Evolutionary conservation across 1,140 invertebrate species (phyloP).

Genomic region (Asobara japonica): DNA sequence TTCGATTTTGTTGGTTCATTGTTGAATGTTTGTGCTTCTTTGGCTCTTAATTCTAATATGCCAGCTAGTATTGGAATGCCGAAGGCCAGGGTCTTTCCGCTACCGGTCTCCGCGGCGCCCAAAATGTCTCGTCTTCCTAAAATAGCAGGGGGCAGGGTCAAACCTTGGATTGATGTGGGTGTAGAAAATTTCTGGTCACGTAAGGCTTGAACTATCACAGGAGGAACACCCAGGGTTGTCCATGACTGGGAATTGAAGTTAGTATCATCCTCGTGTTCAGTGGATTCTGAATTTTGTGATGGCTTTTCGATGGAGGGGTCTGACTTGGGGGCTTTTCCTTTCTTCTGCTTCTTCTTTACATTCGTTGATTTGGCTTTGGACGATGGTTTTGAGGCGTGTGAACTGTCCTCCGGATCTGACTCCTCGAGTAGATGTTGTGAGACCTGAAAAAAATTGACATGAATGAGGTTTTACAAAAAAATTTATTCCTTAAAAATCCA

Average conservation of each 20-base stretch:
- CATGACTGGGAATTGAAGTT: slow-evolving; percentile 73
- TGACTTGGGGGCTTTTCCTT: background rate
- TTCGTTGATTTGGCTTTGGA: background rate
- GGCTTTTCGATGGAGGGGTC: background rate
- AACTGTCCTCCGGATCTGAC: background rate
- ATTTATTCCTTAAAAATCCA: background rate
- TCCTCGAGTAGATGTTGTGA: background rate
- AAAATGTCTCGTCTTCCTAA: slow-evolving; percentile 87
- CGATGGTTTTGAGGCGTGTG: background rate
- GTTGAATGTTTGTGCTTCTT: slow-evolving; percentile 47
- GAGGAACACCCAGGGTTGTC: slow-evolving; percentile 76
- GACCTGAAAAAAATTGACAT: background rate
- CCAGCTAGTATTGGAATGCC: slow-evolving; percentile 90
- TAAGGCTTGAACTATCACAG: slow-evolving; percentile 78
- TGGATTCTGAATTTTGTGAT: background rate
- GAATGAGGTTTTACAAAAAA: background rate
- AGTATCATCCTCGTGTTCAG: background rate
- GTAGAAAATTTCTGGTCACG: slow-evolving; percentile 78
- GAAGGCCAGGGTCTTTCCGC: slow-evolving; percentile 97
- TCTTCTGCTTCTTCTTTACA: background rate
- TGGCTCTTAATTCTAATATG: slow-evolving; percentile 78
- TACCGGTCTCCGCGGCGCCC: slow-evolving; percentile 97
- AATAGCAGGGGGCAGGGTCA: slow-evolving; percentile 86
- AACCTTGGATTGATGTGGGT: slow-evolving; percentile 86
- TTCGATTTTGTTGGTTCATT: slow-evolving; percentile 30